Evolutionary conservation across 2,888 invertebrate genomes (phyloP).

Genomic region (Amiota mariae): DNA sequence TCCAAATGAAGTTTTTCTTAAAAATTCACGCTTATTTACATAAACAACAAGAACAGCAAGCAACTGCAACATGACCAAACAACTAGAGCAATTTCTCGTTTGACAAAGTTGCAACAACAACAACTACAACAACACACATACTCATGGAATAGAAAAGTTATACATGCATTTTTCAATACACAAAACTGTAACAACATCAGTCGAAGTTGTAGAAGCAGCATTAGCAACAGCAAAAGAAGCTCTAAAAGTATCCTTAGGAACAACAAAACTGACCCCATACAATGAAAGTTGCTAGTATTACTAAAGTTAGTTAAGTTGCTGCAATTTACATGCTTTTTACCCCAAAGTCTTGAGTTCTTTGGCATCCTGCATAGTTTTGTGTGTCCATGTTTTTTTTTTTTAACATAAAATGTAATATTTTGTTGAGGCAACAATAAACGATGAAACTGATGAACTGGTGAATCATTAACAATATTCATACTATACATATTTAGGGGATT

Average conservation of each 20-base stretch:
- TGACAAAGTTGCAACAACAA: constrained; percentile 25
- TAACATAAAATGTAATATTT: too few relatives aligned
- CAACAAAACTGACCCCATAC: neutral
- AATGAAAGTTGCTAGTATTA: neutral
- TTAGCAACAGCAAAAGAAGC: neutral
- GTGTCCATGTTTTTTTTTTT: neutral
- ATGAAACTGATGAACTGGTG: too few relatives aligned
- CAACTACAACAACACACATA: neutral
- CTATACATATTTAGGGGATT: too few relatives aligned
- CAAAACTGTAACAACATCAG: too few relatives aligned
- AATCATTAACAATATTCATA: neutral
- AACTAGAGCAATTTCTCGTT: neutral
- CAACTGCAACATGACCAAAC: neutral
- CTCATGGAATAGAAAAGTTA: neutral
- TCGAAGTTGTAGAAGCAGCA: too few relatives aligned
- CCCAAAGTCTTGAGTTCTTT: neutral
- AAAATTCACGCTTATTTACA: constrained; percentile 34
- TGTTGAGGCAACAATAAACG: too few relatives aligned
- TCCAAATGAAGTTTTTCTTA: constrained; percentile 21
- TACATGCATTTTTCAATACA: neutral
- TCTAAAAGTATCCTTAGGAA: neutral
- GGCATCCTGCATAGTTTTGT: neutral
- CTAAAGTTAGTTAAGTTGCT: neutral
- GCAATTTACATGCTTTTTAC: neutral
- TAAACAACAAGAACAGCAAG: neutral